Base-by-base conservation (phyloP, 1,140 invertebrate species). In the Drosophila albomicans region DNA sequence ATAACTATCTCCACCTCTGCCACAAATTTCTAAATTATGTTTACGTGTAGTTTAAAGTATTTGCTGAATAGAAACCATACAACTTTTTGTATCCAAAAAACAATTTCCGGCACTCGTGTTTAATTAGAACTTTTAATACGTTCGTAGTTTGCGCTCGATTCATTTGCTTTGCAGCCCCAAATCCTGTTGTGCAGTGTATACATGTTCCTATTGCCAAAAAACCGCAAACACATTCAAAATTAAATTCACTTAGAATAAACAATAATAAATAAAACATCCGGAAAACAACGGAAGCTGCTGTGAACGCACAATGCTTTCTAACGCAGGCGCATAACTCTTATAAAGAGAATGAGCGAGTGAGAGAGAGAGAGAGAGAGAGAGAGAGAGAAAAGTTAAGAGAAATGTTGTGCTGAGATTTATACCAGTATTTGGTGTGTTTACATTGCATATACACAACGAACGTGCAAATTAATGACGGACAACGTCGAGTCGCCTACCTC, bases 401-500 rank as follows among this genome's bases (percentile, higher is more conserved):
- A 20, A n/a, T n/a, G 2, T n/a, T n/a, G 2, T n/a, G 13, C 16
- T 76, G 49, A 59, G 20, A 41, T 71, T 32, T 62, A 25, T 49
- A 65, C 77, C 81, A 78, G 80, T 88, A 84, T 80, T 89, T 65
- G 52, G 45, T 48, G 13, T 88, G 80, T 80, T 84, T 78, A 84
- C 84, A 87, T 79, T 82, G 64, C 52, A 74, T 59, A 75, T 45
- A 75, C 65, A 78, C 51, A 74, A 81, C 13, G n/a, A 48, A 10
- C 15, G 41, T 13, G 67, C 67, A 48, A 25, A 64, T 64, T 56
- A 79, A 82, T 79, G 63, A 73, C 61, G 59, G 61, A 63, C 64
- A 43, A 45, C 32, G 46, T 51, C 51, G 51, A 62, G n/a, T 41
- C 51, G 11, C n/a, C 67, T 20, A 16, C 46, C 16, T 35, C 35